Conservation (phyloP, 2,113 vertebrate genomes). For the Stictonetta naevosa region DNA sequence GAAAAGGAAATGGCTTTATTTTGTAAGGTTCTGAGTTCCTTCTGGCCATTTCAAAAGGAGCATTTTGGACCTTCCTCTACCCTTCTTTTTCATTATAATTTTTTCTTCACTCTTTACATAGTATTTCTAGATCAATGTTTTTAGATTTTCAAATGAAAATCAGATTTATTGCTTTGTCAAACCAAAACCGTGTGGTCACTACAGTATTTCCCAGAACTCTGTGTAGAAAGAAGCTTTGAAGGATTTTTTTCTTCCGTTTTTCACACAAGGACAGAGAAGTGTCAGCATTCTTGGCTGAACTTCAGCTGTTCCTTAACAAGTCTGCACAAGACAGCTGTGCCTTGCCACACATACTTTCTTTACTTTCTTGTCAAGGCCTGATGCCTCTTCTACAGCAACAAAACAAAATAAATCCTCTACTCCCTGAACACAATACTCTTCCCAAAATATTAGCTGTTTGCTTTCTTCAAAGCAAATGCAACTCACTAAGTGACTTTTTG, state of each 20-base stretch:
- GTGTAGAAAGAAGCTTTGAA: background rate
- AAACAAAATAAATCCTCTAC: background rate
- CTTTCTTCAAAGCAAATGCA: background rate
- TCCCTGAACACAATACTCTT: background rate
- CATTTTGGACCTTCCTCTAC: accelerated
- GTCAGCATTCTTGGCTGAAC: background rate
- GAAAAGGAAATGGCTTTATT: background rate
- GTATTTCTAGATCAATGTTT: background rate
- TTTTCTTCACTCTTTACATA: background rate
- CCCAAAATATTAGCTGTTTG: background rate
- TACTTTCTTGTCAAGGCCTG: background rate
- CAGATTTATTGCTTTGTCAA: background rate
- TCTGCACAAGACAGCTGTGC: background rate
- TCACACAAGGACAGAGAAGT: background rate
- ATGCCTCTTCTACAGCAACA: background rate
- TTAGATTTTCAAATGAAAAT: background rate
- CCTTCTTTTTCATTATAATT: background rate
- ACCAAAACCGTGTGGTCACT: background rate
- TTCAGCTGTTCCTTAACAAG: background rate
- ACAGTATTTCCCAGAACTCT: background rate
- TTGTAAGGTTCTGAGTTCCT: background rate
- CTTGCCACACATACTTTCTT: background rate
- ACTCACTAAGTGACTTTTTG: background rate
- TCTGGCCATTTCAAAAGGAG: background rate
- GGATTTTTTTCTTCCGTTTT: background rate